Conservation (phyloP, 2,888 invertebrate species). For the Onchidella celtica region DNA sequence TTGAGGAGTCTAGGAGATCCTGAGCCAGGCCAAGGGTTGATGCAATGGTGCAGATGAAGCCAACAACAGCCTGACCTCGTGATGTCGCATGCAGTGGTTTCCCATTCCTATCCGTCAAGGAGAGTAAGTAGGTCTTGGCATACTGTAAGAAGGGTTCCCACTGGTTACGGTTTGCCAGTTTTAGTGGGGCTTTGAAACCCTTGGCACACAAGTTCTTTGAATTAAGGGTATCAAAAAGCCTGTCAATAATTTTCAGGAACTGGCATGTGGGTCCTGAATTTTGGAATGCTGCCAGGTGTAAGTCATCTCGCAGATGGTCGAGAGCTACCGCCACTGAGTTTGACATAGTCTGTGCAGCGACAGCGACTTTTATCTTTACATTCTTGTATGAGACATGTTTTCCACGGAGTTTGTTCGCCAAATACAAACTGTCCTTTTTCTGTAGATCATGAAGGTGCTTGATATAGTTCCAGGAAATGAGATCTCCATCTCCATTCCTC, state of each 20-base stretch:
- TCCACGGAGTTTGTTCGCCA: not conserved
- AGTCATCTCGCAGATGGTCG: not conserved
- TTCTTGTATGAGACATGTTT: not conserved
- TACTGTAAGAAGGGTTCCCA: not conserved
- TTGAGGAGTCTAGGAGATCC: not conserved
- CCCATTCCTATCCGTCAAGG: not conserved
- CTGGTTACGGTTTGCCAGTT: not conserved
- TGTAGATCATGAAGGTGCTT: not conserved
- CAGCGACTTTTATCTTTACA: not conserved
- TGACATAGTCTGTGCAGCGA: not conserved
- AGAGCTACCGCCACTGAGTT: not conserved
- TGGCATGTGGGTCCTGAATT: not conserved
- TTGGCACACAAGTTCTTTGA: not conserved
- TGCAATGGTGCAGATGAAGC: not conserved
- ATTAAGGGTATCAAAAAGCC: not conserved
- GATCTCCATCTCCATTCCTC: not conserved
- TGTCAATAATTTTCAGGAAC: not conserved
- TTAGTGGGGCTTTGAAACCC: not conserved
- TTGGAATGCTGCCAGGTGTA: not conserved
- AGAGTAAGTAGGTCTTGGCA: not conserved
- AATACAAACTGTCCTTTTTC: not conserved
- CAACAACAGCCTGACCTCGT: not conserved
- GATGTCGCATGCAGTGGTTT: not conserved
- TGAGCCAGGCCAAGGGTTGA: not conserved
- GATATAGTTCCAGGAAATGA: not conserved